These are phyloP conservation scores for Triplophysa bombifrons DNA, from an alignment of 2,797 vertebrate genomes.

Conservation along the genomic window DNA sequence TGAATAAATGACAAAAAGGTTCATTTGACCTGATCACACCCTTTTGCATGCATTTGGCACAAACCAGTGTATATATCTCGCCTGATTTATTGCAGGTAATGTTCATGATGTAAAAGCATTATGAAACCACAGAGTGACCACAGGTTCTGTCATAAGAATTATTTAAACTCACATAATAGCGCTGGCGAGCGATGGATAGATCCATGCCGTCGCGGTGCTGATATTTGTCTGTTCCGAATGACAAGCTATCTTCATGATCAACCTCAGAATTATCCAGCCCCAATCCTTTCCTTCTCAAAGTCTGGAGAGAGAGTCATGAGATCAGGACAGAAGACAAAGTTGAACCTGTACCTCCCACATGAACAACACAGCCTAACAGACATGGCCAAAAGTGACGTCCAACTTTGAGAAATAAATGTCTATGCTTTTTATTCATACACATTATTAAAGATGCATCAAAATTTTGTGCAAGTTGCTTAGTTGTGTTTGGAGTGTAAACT, in stretches of 20 bases:
- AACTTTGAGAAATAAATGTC: too few relatives aligned
- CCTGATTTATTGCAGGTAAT: not conserved
- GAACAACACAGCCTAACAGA: too few relatives aligned
- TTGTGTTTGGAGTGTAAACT: too few relatives aligned
- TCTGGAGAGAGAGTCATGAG: constrained; percentile 69
- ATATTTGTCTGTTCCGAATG: constrained; percentile 75
- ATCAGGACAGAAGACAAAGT: too few relatives aligned
- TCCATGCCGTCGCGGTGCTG: constrained; percentile 80
- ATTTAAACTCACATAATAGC: constrained; percentile 82
- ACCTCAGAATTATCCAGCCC: constrained; percentile 83
- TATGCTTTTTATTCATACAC: too few relatives aligned
- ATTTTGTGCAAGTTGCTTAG: too few relatives aligned
- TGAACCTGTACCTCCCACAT: too few relatives aligned
- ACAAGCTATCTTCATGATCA: constrained; percentile 80
- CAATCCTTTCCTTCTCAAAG: constrained; percentile 88
- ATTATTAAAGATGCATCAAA: too few relatives aligned
- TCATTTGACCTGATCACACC: too few relatives aligned
- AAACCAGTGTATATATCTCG: not conserved
- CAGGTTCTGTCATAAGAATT: not conserved
- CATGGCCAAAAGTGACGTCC: too few relatives aligned
- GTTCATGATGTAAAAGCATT: not conserved
- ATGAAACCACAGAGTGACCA: not conserved
- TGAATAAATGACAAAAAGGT: too few relatives aligned
- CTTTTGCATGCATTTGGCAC: not conserved
- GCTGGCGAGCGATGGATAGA: constrained; percentile 77